Evolutionary conservation across 1,140 invertebrate genomes (phyloP), one percentile per base, ranked within the genome.

Genomic region (Anadara kagoshimensis): DNA sequence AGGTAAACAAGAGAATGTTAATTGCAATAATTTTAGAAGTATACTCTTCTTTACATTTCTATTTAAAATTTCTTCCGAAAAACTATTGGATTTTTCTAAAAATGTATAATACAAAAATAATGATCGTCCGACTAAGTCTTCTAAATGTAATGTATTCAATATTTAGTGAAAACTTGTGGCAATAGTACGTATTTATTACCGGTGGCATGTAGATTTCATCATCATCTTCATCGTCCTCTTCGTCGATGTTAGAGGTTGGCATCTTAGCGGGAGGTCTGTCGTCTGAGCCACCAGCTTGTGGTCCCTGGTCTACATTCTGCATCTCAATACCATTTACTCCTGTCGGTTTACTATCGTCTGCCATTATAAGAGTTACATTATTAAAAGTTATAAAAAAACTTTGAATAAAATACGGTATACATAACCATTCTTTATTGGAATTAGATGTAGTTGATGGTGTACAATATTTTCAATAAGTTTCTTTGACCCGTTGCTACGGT

Each of bases 201-300:
- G 76, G 76, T 45, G 76, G 71, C 54, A 71, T 74, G 47, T 84
- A 84, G 36, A 84, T 74, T 58, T 82, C 80, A 29, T 84, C 80
- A 14, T 78, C 76, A 12, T 78, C 77, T 8, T 79, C 78, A 4
- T 79, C 78, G 18, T 73, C 75, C 18, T 67, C 74, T n/a, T 64
- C 69, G 2, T 14, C 41, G 5, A 43, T 24, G 4, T 47, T 14
- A 1, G 53, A 51, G n/a, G 29, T 18, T 45, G 36, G n/a, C 45
- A 36, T 36, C 14, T 14, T 43, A 14, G 41, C 22, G 24, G n/a
- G 45, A 24, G 57, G 24, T 4, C 24, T 62, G 10, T 29, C 43
- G 2, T 44, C 44, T 5, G 43, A 45, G 12, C 45, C 57, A 2
- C 59, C 41, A 10, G 44, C 54, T 22, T 63, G 22, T 22, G 64